Conservation (phyloP, 2,113 vertebrate species). For the Alaudala cheleensis region DNA sequence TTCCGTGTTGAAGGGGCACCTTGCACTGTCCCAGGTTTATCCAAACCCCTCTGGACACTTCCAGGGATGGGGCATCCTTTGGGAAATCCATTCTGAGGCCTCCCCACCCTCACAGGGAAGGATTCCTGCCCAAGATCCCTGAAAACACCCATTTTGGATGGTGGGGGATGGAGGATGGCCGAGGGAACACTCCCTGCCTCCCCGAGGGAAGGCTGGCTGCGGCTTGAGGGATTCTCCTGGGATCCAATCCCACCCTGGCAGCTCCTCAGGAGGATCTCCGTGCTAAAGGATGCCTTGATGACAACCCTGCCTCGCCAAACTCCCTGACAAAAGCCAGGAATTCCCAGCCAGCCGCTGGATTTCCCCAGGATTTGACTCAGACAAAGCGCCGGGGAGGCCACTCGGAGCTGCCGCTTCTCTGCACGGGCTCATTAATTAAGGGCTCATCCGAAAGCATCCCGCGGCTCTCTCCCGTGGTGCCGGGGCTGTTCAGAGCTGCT, state of each 20-base stretch:
- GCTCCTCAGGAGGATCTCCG: neutral
- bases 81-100: neutral
- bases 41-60: neutral
- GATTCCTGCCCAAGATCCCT: neutral
- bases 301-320: neutral
- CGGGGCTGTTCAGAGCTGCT: neutral
- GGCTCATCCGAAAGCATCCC: neutral
- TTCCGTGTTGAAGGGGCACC: neutral
- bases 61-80: neutral
- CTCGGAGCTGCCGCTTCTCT: neutral
- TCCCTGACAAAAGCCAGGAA: neutral
- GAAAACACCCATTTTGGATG: neutral
- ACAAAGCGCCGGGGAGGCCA: neutral
- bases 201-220: neutral
- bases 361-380: neutral
- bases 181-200: neutral
- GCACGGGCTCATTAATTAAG: conserved; percentile 12
- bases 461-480: neutral
- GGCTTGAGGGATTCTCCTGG: neutral
- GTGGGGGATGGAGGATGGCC: neutral
- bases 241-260: neutral
- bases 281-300: neutral
- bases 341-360: neutral
- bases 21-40: neutral
- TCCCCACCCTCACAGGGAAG: neutral